Percentiles rank a stretch among this genome's conserved stretches.
phyloP scores from a whole-genome alignment of 1,140 invertebrate species.

The Drosophila bocki region DNA sequence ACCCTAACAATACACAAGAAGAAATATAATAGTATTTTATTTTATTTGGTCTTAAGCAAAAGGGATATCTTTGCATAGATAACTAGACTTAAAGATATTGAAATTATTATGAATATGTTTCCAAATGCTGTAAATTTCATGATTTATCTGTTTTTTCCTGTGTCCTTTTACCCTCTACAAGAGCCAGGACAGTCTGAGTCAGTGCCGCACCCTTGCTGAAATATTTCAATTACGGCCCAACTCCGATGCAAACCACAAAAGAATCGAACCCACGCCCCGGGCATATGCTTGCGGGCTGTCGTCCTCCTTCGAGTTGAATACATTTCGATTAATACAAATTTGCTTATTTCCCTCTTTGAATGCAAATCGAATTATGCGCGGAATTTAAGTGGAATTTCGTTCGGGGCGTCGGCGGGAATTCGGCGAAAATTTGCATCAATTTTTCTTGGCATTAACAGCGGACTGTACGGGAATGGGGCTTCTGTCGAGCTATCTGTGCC shows the following conservation, averaged over 20 bases:
- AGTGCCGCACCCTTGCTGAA: conserved; percentile 4
- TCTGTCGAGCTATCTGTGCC: conserved; percentile 38
- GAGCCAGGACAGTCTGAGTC: conserved; percentile 1
- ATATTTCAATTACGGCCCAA: conserved; percentile 41
- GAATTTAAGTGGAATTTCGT: conserved; percentile 68
- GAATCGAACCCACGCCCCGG: conserved; percentile 20
- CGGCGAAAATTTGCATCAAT: conserved; percentile 69
- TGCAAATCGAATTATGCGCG: conserved; percentile 71
- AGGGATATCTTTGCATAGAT: rapidly evolving
- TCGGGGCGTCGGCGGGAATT: conserved; percentile 26
- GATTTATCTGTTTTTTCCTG: background rate
- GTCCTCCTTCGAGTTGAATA: conserved; percentile 44
- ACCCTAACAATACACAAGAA: background rate
- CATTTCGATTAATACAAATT: conserved; percentile 67
- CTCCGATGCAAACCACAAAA: conserved; percentile 33
- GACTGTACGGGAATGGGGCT: background rate
- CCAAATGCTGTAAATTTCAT: background rate
- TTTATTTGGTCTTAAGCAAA: too few species aligned
- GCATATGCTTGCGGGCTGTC: conserved; percentile 30
- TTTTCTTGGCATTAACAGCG: conserved; percentile 66
- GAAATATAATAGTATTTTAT: background rate
- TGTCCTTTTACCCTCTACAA: background rate
- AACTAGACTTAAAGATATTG: background rate
- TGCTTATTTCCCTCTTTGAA: conserved; percentile 47
- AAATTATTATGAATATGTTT: background rate